phyloP scores from a whole-genome alignment of 1,140 invertebrate genomes.

The Panulirus ornatus region DNA sequence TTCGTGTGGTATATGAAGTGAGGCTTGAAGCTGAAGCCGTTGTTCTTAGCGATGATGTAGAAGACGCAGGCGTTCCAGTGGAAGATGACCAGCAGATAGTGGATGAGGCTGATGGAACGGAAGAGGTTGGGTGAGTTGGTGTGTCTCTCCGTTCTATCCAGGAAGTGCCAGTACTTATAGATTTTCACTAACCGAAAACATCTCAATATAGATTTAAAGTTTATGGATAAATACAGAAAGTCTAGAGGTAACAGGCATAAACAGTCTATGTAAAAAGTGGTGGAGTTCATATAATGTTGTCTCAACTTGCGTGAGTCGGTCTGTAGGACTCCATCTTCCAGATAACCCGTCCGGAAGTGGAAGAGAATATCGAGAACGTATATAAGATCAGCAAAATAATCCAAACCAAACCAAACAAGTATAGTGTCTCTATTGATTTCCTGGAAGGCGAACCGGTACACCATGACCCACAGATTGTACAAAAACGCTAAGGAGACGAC shows the following conservation, averaged over 20 bases:
- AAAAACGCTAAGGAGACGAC: slow-evolving; percentile 98
- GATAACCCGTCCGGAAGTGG: slow-evolving; percentile 97
- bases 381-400: slow-evolving; percentile 97
- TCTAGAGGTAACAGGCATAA: slow-evolving; percentile 97
- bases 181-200: slow-evolving; percentile 98
- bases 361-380: slow-evolving; percentile 97
- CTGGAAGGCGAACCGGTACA: slow-evolving; percentile 98
- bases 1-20: slow-evolving; percentile 77
- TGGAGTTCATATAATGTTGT: slow-evolving; percentile 99
- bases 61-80: slow-evolving; percentile 99
- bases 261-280: slow-evolving; percentile 99
- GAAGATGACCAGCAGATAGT: slow-evolving; percentile 93
- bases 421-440: slow-evolving; percentile 87
- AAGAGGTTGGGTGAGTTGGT: slow-evolving; percentile 99
- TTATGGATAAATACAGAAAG: slow-evolving; percentile 98
- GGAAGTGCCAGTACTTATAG: slow-evolving; percentile 98
- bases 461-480: slow-evolving; percentile 99
- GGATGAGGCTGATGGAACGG: slow-evolving; percentile 85
- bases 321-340: slow-evolving; percentile 97
- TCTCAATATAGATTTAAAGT: slow-evolving; percentile 97
- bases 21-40: slow-evolving; percentile 92
- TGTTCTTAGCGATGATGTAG: slow-evolving; percentile 96
- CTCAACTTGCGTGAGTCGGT: slow-evolving; percentile 95
- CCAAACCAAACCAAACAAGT: slow-evolving; percentile 96
- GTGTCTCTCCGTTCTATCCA: slow-evolving; percentile 98